Base-by-base conservation (phyloP, 2,113 vertebrate species). In the Ciconia stormi region DNA sequence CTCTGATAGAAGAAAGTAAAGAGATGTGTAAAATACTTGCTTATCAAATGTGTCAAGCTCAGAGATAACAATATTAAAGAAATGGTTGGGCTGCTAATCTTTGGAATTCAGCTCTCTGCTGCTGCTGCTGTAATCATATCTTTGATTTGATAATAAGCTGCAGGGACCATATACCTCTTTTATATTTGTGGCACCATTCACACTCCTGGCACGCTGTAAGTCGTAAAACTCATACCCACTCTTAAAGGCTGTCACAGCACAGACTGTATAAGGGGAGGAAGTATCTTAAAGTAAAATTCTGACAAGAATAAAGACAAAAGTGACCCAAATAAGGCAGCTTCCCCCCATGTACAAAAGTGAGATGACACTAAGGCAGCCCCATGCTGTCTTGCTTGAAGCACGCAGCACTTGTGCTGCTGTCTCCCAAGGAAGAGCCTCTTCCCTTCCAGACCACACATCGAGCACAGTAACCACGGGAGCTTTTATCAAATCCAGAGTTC, bases 391-490 rank as follows among this genome's bases (percentile, higher is more conserved):
- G 20, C 50, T 87, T 72, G 77, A 66, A 73, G 29, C 0, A 1
- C 2, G 1, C 27, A 25, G 21, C 13, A 25, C 44, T 86, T n/a
- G 15, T 26, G 42, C 29, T 73, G 36, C 73, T 82, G 22, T 29
- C 3, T 55, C 22, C 16, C 42, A 44, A 6, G 32, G 62, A 44
- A 49, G 67, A 81, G n/a, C 44, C n/a, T 85, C 16, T 27, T 84
- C 42, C 67, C 30, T 69, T 92, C 38, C 22, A 74, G 96, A 92
- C 96, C 98, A 97, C 94, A 89, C 63, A 94, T 10, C 3, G 17
- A 94, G 40, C 14, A 27, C 13, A 3, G 29, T 22, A 77, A 80
- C 42, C 9, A 5, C 6, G 2, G 73, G 23, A n/a, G 74, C 58
- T 32, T 47, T 92, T 94, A 72, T 55, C 94, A 89, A 61, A 76